Conservation (phyloP, 2,888 invertebrate genomes). For the Tipula vernalis region DNA sequence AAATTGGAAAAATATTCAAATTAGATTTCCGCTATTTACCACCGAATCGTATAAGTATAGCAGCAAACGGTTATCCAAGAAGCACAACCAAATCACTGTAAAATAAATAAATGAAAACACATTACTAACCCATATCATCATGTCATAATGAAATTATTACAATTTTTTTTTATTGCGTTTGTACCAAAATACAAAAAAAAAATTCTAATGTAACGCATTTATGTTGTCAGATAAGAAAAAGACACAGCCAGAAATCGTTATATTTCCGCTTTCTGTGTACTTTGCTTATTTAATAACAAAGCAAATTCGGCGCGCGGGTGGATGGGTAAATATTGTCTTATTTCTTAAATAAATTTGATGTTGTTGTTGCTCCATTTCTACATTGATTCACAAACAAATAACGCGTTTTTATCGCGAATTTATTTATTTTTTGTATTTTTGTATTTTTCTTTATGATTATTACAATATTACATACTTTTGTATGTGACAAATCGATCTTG, state of each 20-base stretch:
- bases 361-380: neutral
- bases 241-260: neutral
- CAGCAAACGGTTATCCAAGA: neutral
- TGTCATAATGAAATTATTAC: neutral
- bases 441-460: neutral
- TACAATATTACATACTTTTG: neutral
- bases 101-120: neutral
- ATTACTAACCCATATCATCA: neutral
- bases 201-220: neutral
- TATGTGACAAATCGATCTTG: conserved; percentile 4
- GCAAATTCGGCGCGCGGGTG: neutral
- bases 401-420: neutral
- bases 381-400: conserved; percentile 4
- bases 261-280: neutral
- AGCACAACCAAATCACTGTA: neutral
- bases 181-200: neutral
- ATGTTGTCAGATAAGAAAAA: neutral
- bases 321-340: neutral
- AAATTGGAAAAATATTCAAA: conserved; percentile 4
- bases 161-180: neutral
- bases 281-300: neutral
- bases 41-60: neutral
- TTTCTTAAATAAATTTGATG: neutral
- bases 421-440: neutral
- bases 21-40: neutral